These are phyloP conservation scores for Crepidodera aurea DNA, from an alignment of 2,888 invertebrate species.

Conservation along the genomic window DNA sequence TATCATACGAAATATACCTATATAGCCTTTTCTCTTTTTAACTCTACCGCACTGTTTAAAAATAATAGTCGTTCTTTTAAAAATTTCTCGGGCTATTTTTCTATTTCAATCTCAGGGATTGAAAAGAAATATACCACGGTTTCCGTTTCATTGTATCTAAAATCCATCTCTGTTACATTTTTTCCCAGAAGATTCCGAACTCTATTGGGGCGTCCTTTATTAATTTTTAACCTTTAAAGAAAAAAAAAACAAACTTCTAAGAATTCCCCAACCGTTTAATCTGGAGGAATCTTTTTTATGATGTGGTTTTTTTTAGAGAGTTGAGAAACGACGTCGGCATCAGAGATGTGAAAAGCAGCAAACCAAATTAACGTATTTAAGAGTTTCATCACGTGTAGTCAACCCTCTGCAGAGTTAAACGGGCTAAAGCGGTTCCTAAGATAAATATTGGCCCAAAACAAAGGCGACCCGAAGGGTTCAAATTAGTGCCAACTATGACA, in stretches of 20 bases:
- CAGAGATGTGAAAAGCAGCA: slow-evolving; percentile 13
- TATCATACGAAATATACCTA: no score
- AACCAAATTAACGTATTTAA: slow-evolving; percentile 25
- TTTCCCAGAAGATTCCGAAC: slow-evolving; percentile 1
- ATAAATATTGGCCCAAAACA: slow-evolving; percentile 53
- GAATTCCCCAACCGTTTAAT: slow-evolving; percentile 19
- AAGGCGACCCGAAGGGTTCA: slow-evolving; percentile 35
- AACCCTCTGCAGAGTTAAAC: slow-evolving; percentile 30
- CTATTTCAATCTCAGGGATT: no score
- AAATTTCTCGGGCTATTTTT: no score
- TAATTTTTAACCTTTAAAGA: slow-evolving; percentile 17
- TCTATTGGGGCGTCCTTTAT: slow-evolving; percentile 1
- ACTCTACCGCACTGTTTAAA: no score
- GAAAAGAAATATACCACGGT: no score
- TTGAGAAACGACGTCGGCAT: slow-evolving; percentile 19
- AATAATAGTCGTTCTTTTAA: no score
- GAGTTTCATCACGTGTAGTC: slow-evolving; percentile 27
- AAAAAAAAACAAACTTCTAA: slow-evolving; percentile 13
- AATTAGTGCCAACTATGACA: slow-evolving; percentile 28
- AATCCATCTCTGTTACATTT: not conserved
- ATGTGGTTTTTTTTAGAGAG: slow-evolving; percentile 5
- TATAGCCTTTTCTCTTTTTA: no score
- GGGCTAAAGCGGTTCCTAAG: slow-evolving; percentile 49
- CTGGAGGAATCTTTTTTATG: slow-evolving; percentile 18
- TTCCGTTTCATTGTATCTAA: not conserved